These are phyloP conservation scores for Heteromormyrus szaboi DNA, from an alignment of 2,797 vertebrate species.

Conservation along the genomic window DNA sequence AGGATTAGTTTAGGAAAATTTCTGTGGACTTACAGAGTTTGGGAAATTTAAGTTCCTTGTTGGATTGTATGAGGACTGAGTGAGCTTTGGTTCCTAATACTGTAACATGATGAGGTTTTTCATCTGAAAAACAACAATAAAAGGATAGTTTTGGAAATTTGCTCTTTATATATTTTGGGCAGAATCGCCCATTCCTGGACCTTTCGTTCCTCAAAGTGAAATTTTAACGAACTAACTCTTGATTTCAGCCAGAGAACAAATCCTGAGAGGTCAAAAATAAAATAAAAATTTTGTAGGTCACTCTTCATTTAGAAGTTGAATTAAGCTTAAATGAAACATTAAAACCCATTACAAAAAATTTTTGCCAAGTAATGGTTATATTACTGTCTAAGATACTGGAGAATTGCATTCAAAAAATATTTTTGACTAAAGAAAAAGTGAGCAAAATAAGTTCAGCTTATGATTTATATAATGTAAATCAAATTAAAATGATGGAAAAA, in stretches of 20 bases:
- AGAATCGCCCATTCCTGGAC: neutral
- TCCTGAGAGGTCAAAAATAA: neutral
- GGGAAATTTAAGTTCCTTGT: neutral
- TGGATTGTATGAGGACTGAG: neutral
- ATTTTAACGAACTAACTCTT: neutral
- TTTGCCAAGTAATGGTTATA: neutral
- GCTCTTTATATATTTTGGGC: neutral
- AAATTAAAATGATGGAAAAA: neutral
- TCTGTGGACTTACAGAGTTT: neutral
- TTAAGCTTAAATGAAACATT: neutral
- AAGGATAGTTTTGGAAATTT: neutral
- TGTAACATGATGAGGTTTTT: neutral
- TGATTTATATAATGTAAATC: neutral
- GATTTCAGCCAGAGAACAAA: neutral
- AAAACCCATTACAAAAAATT: neutral
- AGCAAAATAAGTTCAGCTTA: neutral
- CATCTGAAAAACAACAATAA: neutral
- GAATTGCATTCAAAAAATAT: neutral
- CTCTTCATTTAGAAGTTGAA: neutral
- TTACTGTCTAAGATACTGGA: neutral
- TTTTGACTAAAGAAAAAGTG: neutral
- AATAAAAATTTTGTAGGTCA: neutral
- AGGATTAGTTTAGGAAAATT: neutral
- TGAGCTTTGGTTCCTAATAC: neutral
- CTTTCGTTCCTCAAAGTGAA: neutral